Evolutionary conservation across 1,140 invertebrate genomes (phyloP).

Genomic region (Drosophila takahashii): DNA sequence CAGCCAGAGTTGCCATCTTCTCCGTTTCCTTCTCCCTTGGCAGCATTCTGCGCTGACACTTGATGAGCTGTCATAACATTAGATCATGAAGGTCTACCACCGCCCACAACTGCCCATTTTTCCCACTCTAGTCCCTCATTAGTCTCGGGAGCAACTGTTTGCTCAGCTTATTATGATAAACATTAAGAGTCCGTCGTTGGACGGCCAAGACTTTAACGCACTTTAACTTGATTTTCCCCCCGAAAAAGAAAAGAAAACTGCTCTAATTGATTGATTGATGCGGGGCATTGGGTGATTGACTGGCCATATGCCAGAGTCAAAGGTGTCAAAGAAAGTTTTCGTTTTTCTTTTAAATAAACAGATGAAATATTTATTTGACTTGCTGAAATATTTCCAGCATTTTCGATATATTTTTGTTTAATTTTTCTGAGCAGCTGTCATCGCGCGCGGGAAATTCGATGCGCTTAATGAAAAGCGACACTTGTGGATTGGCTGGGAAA

Average conservation of each 20-base stretch:
- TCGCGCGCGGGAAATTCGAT: constrained; percentile 60
- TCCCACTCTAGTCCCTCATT: constrained; percentile 56
- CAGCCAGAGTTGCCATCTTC: constrained; percentile 1
- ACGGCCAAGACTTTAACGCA: constrained; percentile 54
- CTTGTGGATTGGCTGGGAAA: constrained; percentile 28
- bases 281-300: constrained; percentile 51
- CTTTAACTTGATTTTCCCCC: constrained; percentile 55
- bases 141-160: constrained; percentile 72
- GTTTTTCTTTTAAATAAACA: constrained; percentile 11
- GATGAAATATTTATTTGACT: constrained; percentile 64
- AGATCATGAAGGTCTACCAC: constrained; percentile 60
- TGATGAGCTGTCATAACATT: constrained; percentile 84
- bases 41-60: constrained; percentile 69
- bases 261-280: constrained; percentile 77
- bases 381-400: constrained; percentile 54
- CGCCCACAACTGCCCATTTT: background rate
- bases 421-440: constrained; percentile 48
- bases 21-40: constrained; percentile 7
- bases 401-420: constrained; percentile 28
- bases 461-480: constrained; percentile 79
- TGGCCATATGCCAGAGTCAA: constrained; percentile 63
- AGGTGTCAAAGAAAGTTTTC: constrained; percentile 61
- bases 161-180: constrained; percentile 76
- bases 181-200: constrained; percentile 49
- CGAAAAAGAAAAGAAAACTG: constrained; percentile 35